Conservation (phyloP, 2,888 invertebrate genomes). For the Parelbella ahira region DNA sequence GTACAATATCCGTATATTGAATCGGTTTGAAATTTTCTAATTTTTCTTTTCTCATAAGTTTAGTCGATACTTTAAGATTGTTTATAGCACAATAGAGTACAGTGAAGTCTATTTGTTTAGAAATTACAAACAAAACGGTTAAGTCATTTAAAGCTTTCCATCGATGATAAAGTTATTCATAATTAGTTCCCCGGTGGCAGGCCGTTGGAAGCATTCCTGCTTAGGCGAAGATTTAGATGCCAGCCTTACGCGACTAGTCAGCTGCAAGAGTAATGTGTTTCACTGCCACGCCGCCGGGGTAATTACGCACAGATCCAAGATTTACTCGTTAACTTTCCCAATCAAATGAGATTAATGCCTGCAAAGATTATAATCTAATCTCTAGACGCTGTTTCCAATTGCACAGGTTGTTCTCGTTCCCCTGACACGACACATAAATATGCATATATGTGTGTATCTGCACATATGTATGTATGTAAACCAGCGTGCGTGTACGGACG, state of each 20-base stretch:
- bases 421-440: slow-evolving; percentile 10
- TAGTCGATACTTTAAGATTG: no score
- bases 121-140: no score
- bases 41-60: no score
- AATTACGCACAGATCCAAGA: slow-evolving; percentile 34
- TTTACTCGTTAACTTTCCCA: slow-evolving; percentile 35
- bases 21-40: no score
- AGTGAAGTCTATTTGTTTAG: no score
- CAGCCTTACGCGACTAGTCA: slow-evolving; percentile 17
- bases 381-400: slow-evolving; percentile 31
- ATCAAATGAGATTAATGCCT: slow-evolving; percentile 37
- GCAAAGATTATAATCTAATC: slow-evolving; percentile 36
- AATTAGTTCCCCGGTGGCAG: slow-evolving; percentile 18
- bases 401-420: slow-evolving; percentile 27
- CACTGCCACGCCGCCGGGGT: slow-evolving; percentile 28
- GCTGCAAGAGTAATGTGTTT: slow-evolving; percentile 28
- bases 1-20: no score
- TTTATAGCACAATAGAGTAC: no score
- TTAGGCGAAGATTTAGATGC: slow-evolving; percentile 21
- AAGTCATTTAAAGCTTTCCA: no score
- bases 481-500: no score
- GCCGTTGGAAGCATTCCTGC: slow-evolving; percentile 18
- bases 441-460: no score
- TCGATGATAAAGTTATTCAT: no score
- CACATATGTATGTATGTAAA: no score